Base-by-base conservation (phyloP, 2,888 invertebrate species). In the Cacoxenus indagator region DNA sequence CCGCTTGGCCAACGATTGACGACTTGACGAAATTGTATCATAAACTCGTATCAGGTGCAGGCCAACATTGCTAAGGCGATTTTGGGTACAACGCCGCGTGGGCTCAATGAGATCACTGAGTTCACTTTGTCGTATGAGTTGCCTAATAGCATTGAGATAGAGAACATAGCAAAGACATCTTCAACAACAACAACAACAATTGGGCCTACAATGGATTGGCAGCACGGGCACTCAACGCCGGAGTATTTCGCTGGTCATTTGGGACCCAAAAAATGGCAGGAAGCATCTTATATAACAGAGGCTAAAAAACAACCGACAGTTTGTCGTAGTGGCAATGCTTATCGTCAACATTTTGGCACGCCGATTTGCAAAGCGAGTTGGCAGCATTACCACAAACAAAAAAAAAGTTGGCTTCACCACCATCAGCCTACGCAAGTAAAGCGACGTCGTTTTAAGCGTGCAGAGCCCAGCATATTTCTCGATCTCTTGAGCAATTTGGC, bases 61-160 rank as follows among this genome's bases (percentile, higher is more conserved):
- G 71, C 57, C 2, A 82, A 76, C 19, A 72, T 73, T 48, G 82
- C 81, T 1, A 88, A 87, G 71, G 71, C 84, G 2, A 5, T 87
- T 46, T 5, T 84, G 46, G 71, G 78, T 0, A 75, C 73, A 17
- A 70, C 68, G n/a, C 88, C 87, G 2, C 75, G 74, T 26, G 87
- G 88, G 0, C 65, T 87, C 27, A 19, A 79, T 24, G 0, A 75
- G 1, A 68, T 88, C 3, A 71, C 11, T 1, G 88, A 87, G 72
- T 62, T 73, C 4, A 84, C 84, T 0, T 29, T 81, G 5, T 74
- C 75, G 64, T 87, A 88, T 70, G 79, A 81, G 1, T 57, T 87
- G 65, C 87, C 87, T 0, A 74, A 73, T 17, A 71, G 76, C 1
- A 26, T 78, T 6, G 72, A 72, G 27, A 75, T 6, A 19, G 19